Percentiles rank a stretch among this genome's conserved stretches.
phyloP scores from a whole-genome alignment of 2,797 vertebrate genomes.

The Simalia tracyae region DNA sequence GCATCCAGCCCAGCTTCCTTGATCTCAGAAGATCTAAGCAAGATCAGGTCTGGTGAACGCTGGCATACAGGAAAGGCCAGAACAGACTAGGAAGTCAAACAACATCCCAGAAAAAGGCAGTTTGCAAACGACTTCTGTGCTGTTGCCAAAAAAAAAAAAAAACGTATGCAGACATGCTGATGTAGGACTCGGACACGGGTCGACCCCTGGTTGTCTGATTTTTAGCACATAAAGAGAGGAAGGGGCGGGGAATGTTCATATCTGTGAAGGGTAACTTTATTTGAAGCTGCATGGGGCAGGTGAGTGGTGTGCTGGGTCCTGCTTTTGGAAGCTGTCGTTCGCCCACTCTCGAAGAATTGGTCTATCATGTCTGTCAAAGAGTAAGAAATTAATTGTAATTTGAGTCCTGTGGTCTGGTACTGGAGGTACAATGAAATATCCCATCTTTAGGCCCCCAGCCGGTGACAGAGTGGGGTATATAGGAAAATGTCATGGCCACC shows the following conservation, averaged over 20 bases:
- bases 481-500: background rate
- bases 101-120: background rate
- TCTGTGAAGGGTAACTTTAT: background rate
- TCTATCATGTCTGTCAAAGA: background rate
- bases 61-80: background rate
- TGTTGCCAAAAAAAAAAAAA: background rate
- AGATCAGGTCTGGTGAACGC: background rate
- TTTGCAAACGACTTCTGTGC: background rate
- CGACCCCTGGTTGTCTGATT: background rate
- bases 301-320: fast-evolving
- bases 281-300: background rate
- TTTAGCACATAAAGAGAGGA: background rate
- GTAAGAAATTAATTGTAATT: background rate
- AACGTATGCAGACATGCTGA: background rate
- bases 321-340: background rate
- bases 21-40: background rate
- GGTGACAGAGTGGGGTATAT: background rate
- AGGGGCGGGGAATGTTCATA: background rate
- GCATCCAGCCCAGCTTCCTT: background rate
- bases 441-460: background rate
- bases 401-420: too few species aligned
- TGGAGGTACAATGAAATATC: background rate
- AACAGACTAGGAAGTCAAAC: background rate
- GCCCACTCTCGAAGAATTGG: background rate
- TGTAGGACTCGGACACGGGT: background rate